Evolutionary conservation across 2,113 vertebrate species (phyloP).

Genomic region (Microtus montanus): DNA sequence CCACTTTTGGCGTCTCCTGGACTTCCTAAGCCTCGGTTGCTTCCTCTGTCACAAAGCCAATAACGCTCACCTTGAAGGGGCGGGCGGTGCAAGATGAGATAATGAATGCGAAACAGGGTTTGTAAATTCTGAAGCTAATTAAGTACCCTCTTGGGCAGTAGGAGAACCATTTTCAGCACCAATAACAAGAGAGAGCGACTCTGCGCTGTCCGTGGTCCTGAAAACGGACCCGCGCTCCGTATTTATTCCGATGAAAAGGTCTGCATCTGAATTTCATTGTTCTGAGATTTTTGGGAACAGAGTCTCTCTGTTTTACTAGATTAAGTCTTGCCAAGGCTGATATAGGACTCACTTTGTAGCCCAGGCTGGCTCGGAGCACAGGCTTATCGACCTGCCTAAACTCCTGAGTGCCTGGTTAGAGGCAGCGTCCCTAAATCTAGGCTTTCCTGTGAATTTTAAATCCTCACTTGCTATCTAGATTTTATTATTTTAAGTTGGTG

Average conservation of each 20-base stretch:
- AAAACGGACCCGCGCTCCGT: neutral
- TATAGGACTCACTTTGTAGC: neutral
- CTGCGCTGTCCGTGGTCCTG: constrained; percentile 74
- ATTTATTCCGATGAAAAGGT: neutral
- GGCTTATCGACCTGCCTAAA: neutral
- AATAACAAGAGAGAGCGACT: neutral
- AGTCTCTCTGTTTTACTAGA: neutral
- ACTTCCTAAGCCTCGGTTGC: neutral
- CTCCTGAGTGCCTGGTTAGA: neutral
- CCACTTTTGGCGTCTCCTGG: neutral
- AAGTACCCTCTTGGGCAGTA: neutral
- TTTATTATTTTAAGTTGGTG: neutral
- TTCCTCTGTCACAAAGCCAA: neutral
- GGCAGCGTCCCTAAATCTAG: neutral
- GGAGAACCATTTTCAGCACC: constrained; percentile 14
- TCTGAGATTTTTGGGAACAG: neutral
- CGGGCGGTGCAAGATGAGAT: neutral
- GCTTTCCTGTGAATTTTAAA: neutral
- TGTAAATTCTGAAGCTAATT: constrained; percentile 1
- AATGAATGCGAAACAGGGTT: neutral
- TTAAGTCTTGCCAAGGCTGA: neutral
- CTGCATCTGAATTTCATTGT: neutral
- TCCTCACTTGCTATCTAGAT: constrained; percentile 1
- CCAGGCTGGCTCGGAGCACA: neutral
- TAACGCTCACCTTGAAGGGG: neutral